These are phyloP conservation scores for Erebia aethiops DNA, from an alignment of 2,888 invertebrate genomes.

Conservation along the genomic window DNA sequence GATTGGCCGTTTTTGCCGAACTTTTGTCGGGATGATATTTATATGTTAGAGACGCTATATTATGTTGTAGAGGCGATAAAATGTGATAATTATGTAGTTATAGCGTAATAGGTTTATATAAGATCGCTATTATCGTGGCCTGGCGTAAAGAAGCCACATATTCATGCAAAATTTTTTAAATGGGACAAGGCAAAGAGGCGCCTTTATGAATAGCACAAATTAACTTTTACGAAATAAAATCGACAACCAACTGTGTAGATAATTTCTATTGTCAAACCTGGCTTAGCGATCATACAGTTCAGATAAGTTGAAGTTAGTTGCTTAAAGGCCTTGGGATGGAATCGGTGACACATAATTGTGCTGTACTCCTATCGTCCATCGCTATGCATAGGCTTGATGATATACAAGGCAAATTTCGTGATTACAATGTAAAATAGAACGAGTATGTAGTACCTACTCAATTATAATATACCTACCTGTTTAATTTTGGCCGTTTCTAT, in stretches of 20 bases:
- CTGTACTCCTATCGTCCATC: too few relatives aligned
- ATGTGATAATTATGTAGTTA: conserved; percentile 11
- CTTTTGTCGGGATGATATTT: too few relatives aligned
- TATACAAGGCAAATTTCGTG: too few relatives aligned
- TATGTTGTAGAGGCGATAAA: background rate
- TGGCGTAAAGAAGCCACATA: background rate
- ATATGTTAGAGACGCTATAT: conserved; percentile 29
- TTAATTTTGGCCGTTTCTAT: too few relatives aligned
- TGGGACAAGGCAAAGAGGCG: background rate
- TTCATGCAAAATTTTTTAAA: background rate
- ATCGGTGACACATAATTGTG: too few relatives aligned
- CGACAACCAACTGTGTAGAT: background rate
- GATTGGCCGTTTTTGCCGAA: too few relatives aligned
- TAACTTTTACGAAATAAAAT: background rate
- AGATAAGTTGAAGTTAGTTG: background rate
- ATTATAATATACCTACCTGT: too few relatives aligned
- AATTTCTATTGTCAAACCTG: background rate
- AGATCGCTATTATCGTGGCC: background rate
- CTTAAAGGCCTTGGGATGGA: too few relatives aligned
- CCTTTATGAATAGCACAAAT: conserved; percentile 2
- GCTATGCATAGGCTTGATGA: too few relatives aligned
- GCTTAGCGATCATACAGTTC: background rate
- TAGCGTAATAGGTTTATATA: background rate
- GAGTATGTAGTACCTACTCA: too few relatives aligned
- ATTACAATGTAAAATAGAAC: too few relatives aligned